Percentiles rank a stretch among this genome's conserved stretches.
These are phyloP conservation scores for Drosophila meridiana DNA, from an alignment of 2,888 invertebrate species.

Conservation along the genomic window DNA sequence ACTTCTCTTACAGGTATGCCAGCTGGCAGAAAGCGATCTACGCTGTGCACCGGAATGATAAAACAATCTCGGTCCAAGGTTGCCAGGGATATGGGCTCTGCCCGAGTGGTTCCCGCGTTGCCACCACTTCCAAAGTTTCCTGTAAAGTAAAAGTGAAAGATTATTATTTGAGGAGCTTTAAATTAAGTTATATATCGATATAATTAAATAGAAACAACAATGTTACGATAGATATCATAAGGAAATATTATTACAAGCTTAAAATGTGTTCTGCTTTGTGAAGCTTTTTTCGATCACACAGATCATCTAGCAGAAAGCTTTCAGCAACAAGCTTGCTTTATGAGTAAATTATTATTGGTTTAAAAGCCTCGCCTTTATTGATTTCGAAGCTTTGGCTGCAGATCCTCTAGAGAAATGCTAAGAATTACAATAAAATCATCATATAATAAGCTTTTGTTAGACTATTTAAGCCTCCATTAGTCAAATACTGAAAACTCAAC, in stretches of 20 bases:
- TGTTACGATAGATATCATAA: conserved; percentile 4
- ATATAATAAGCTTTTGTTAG: conserved; percentile 6
- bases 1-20: conserved; percentile 90
- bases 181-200: background rate
- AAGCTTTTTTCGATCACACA: conserved; percentile 18
- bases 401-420: conserved; percentile 6
- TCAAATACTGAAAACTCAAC: conserved; percentile 50
- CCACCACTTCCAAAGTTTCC: conserved; percentile 76
- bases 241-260: conserved; percentile 12
- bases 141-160: conserved; percentile 60
- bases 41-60: conserved; percentile 95
- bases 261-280: conserved; percentile 22
- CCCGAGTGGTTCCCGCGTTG: conserved; percentile 75
- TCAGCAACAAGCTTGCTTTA: background rate
- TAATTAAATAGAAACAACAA: conserved; percentile 7
- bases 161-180: conserved; percentile 10
- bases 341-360: background rate
- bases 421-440: background rate
- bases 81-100: conserved; percentile 91
- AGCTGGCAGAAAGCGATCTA: conserved; percentile 94
- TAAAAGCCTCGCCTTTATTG: background rate
- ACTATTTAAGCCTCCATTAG: conserved; percentile 1
- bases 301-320: background rate
- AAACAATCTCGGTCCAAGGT: conserved; percentile 95
- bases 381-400: conserved; percentile 22